A percentile compares a stretch with the other conserved stretches of the same genome.
Conservation (phyloP, 2,113 vertebrate species). For the Megaptera novaeangliae region DNA sequence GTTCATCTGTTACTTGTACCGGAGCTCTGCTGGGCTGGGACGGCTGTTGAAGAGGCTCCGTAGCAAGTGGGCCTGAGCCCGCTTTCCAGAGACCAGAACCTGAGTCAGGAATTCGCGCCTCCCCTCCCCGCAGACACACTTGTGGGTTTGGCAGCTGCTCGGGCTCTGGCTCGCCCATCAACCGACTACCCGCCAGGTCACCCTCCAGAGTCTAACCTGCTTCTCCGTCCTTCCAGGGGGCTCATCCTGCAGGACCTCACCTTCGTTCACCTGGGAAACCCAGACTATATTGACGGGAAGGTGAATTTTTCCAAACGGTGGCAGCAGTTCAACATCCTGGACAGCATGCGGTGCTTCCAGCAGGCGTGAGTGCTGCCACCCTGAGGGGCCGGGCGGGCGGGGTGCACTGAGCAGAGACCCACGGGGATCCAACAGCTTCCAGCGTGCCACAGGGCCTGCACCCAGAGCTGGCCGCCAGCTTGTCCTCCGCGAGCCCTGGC, state of each 20-base stretch:
- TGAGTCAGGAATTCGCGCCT: rapidly evolving
- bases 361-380: constrained; percentile 89
- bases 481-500: neutral
- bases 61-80: neutral
- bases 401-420: neutral
- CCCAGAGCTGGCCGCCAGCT: rapidly evolving
- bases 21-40: rapidly evolving
- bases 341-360: constrained; percentile 99
- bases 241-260: constrained; percentile 98
- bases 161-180: neutral
- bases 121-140: too few species aligned
- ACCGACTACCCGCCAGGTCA: rapidly evolving
- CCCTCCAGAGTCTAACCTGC: neutral
- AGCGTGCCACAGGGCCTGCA: neutral
- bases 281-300: constrained; percentile 95
- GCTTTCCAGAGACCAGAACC: neutral
- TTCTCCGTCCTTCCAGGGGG: constrained; percentile 82
- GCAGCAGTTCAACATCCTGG: constrained; percentile 99
- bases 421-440: rapidly evolving
- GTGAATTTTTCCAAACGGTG: constrained; percentile 99
- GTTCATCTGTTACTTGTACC: too few species aligned
- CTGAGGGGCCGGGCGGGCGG: rapidly evolving
- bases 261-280: constrained; percentile 98
- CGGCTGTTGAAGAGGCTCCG: neutral
- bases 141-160: neutral